Base-by-base conservation (phyloP, 2,113 vertebrate genomes). In the Pionites leucogaster region DNA sequence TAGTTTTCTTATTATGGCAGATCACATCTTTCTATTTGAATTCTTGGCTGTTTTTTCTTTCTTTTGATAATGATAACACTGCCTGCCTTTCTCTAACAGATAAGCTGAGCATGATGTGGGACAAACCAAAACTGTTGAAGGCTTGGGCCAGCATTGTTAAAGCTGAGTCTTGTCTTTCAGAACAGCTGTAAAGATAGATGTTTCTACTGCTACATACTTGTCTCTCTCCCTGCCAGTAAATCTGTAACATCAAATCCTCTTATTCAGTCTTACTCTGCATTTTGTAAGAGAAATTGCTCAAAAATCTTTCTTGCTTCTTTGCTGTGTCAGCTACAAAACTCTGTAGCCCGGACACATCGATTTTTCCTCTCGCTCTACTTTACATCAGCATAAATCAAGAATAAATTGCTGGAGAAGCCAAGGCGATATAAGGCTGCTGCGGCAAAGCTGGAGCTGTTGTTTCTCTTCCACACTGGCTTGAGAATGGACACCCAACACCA, bases 11-110 rank as follows among this genome's bases (percentile, higher is more conserved):
- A 70, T 84, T 95, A 62, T 64, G 69, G 41, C 37, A 96, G 86
- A 86, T 94, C 72, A 65, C 29, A 78, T 84, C 68, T 92, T 93
- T 95, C 70, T 93, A 63, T 82, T 59, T 41, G 35, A 90, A 68
- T 93, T 72, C 52, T 76, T 90, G 69, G 39, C 3, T 46, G n/a
- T 2, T 62, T 90, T 90, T 88, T 46, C 42, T 92, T 83, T 88
- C 68, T 80, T 82, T 91, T 72, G 52, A 64, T 94, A 64, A 86
- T 65, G 47, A 67, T 46, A 93, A n/a, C 19, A 23, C 27, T 88
- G 42, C 35, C 63, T 90, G 86, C 31, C 84, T 55, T 57, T 57
- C 60, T 92, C 8, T 75, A 47, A 91, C 44, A 62, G 57, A 86
- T 93, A 90, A 93, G 77, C 88, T 92, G 92, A 90, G 84, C 20